These are phyloP conservation scores for Streblospio benedicti DNA, from an alignment of 1,140 invertebrate species.

Conservation along the genomic window DNA sequence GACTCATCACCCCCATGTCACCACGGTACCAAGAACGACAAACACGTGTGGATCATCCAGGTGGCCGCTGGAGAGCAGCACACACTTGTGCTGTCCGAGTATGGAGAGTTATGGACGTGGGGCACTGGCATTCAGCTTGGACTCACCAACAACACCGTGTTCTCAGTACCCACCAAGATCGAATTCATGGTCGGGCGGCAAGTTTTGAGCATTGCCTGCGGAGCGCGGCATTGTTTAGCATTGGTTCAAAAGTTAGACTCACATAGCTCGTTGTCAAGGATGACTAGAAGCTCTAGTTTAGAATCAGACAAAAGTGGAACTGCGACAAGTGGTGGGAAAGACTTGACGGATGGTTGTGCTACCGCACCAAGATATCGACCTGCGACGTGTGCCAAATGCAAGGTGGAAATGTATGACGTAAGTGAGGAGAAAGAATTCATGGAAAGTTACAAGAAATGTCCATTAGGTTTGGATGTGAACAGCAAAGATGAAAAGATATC, in stretches of 20 bases:
- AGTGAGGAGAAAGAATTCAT: too few relatives aligned
- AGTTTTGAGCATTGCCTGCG: slow-evolving; percentile 56
- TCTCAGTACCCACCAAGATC: slow-evolving; percentile 54
- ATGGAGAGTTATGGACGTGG: slow-evolving; percentile 69
- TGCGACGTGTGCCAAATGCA: slow-evolving; percentile 30
- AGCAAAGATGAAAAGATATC: too few relatives aligned
- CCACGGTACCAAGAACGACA: background rate
- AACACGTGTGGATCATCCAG: slow-evolving; percentile 50
- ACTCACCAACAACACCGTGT: slow-evolving; percentile 46
- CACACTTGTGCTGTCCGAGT: slow-evolving; percentile 73
- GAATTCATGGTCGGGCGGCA: slow-evolving; percentile 59
- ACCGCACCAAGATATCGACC: too few relatives aligned
- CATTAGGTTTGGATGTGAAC: too few relatives aligned
- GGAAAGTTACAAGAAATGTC: too few relatives aligned
- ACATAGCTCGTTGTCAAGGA: too few relatives aligned
- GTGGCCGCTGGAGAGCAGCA: slow-evolving; percentile 72
- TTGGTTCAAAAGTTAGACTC: slow-evolving; percentile 59
- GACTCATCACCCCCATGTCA: background rate
- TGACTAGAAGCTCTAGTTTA: too few relatives aligned
- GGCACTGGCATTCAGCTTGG: slow-evolving; percentile 63
- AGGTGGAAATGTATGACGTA: slow-evolving; percentile 39
- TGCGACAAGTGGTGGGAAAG: too few relatives aligned
- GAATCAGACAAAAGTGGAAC: too few relatives aligned
- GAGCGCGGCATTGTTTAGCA: slow-evolving; percentile 59
- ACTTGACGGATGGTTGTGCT: too few relatives aligned